Percentiles rank a stretch among this genome's conserved stretches.
Conservation (phyloP, 2,888 invertebrate species). For the Escarpia spicata region DNA sequence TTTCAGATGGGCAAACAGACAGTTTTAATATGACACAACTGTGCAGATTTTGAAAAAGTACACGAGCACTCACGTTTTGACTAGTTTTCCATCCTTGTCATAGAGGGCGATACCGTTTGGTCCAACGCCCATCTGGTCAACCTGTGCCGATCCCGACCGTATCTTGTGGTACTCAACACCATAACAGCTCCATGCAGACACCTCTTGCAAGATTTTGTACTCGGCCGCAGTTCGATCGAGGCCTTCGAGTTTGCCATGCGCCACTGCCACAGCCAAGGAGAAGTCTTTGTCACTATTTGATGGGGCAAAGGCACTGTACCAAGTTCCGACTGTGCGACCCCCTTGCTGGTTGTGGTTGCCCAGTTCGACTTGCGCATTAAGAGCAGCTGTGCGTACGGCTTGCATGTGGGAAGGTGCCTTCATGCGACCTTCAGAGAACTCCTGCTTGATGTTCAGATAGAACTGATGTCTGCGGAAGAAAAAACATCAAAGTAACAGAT, state of each 20-base stretch:
- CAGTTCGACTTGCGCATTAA: slow-evolving; percentile 80
- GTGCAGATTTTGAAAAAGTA: too few species aligned
- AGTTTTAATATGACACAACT: too few species aligned
- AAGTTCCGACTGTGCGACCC: slow-evolving; percentile 60
- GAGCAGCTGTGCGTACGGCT: slow-evolving; percentile 78
- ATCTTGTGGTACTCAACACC: slow-evolving; percentile 84
- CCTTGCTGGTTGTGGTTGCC: slow-evolving; percentile 71
- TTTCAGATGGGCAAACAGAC: too few species aligned
- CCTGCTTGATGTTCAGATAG: slow-evolving; percentile 83
- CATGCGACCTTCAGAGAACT: slow-evolving; percentile 76
- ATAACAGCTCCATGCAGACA: slow-evolving; percentile 81
- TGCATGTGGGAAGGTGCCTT: slow-evolving; percentile 77
- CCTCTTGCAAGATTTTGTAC: slow-evolving; percentile 84
- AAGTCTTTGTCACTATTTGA: slow-evolving; percentile 40
- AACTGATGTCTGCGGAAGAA: slow-evolving; percentile 75
- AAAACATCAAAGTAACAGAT: slow-evolving; percentile 22
- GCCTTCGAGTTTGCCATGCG: slow-evolving; percentile 66
- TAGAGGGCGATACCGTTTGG: slow-evolving; percentile 77
- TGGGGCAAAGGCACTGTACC: slow-evolving; percentile 45
- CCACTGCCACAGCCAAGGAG: slow-evolving; percentile 43
- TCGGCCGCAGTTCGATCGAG: slow-evolving; percentile 83
- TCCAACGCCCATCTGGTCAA: slow-evolving; percentile 77
- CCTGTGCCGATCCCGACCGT: slow-evolving; percentile 45
- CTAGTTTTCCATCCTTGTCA: slow-evolving; percentile 43
- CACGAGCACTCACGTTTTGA: slow-evolving; percentile 47